Percentiles rank a stretch among this genome's conserved stretches.
Conservation (phyloP, 2,113 vertebrate genomes). For the Ctenomys sociabilis region DNA sequence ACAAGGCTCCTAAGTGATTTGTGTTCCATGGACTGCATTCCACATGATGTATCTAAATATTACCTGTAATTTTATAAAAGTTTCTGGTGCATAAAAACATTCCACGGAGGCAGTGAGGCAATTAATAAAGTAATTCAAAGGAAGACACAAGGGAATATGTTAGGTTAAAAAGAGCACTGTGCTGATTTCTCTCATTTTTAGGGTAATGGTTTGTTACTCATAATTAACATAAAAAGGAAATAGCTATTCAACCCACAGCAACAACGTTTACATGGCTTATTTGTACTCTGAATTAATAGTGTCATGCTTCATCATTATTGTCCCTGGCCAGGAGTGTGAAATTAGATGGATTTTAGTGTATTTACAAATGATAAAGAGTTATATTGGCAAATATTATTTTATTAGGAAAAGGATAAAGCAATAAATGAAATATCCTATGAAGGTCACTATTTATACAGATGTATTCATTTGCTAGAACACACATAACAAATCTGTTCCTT, state of each 20-base stretch:
- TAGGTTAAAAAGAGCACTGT: conserved; percentile 8
- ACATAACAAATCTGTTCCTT: conserved; percentile 58
- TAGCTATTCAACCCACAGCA: not conserved
- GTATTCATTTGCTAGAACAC: conserved; percentile 72
- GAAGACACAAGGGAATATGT: not conserved
- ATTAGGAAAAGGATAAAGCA: conserved; percentile 54
- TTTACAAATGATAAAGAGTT: conserved; percentile 59
- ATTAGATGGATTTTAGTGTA: conserved; percentile 50
- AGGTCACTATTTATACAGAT: conserved; percentile 68
- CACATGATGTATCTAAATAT: not conserved
- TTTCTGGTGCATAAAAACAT: not conserved
- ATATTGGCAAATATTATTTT: conserved; percentile 59
- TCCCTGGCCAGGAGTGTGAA: conserved; percentile 9
- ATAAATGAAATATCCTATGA: conserved; percentile 31
- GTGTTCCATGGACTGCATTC: not conserved
- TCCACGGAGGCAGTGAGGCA: not conserved
- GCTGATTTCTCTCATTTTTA: not conserved
- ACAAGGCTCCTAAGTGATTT: not conserved
- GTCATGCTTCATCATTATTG: conserved; percentile 39
- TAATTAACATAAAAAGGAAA: conserved; percentile 60
- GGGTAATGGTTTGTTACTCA: not conserved
- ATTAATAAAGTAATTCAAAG: conserved; percentile 43
- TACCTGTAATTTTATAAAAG: not conserved
- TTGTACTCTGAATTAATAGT: conserved; percentile 11
- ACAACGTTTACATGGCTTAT: conserved; percentile 14